A percentile compares a stretch with the other conserved stretches of the same genome.
Conservation (phyloP, 2,797 vertebrate species). For the Rhinella marina region DNA sequence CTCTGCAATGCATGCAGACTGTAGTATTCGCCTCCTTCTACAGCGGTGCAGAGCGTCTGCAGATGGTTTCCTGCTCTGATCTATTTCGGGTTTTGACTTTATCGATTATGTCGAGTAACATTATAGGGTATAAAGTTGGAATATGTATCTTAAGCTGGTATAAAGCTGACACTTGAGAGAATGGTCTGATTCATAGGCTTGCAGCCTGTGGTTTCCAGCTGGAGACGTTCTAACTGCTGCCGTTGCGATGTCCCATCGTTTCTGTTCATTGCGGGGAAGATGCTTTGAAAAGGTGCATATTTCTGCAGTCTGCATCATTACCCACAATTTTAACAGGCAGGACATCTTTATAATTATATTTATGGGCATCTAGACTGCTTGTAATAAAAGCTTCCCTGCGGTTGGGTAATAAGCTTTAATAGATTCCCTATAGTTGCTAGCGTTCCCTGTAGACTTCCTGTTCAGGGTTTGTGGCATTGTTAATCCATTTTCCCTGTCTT, state of each 20-base stretch:
- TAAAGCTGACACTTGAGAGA: not conserved
- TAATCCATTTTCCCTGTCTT: slow-evolving; percentile 29
- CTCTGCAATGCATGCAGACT: slow-evolving; percentile 11
- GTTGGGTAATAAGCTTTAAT: slow-evolving; percentile 54
- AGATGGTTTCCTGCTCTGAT: not conserved
- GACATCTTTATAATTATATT: slow-evolving; percentile 51
- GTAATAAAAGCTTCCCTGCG: slow-evolving; percentile 43
- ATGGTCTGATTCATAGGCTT: not conserved
- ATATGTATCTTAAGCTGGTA: not conserved
- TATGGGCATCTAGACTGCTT: slow-evolving; percentile 32
- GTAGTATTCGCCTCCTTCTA: not conserved
- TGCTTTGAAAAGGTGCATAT: slow-evolving; percentile 28
- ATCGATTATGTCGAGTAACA: not conserved
- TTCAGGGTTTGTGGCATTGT: slow-evolving; percentile 5
- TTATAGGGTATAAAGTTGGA: not conserved
- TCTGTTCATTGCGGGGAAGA: slow-evolving; percentile 9
- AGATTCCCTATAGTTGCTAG: slow-evolving; percentile 46
- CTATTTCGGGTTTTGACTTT: not conserved
- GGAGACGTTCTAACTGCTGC: slow-evolving; percentile 1
- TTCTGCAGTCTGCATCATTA: slow-evolving; percentile 32
- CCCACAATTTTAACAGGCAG: slow-evolving; percentile 44
- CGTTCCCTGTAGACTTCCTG: slow-evolving; percentile 13
- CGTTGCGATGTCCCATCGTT: not conserved
- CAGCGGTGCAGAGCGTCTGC: not conserved
- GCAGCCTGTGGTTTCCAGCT: slow-evolving; percentile 21